Percentiles rank a stretch among this genome's conserved stretches.
These are phyloP conservation scores for Scrobipalpa atriplicella DNA, from an alignment of 2,888 invertebrate species.

Conservation along the genomic window DNA sequence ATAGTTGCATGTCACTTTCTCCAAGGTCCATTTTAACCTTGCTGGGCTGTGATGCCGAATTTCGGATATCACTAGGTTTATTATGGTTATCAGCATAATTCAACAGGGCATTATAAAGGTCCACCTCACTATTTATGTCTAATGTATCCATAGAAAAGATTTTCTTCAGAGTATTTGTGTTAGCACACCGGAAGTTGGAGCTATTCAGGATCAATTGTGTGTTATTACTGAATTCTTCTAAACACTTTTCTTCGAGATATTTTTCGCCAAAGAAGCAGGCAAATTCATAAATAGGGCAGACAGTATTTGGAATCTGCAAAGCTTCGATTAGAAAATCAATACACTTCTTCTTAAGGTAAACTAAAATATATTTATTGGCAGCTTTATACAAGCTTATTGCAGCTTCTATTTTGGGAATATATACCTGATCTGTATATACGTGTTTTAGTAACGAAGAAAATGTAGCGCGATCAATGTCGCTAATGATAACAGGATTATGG, in stretches of 20 bases:
- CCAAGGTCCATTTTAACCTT: neutral
- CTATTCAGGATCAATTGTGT: no score
- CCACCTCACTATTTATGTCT: neutral
- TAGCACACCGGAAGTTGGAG: no score
- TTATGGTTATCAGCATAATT: no score
- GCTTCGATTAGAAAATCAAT: neutral
- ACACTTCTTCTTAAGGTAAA: neutral
- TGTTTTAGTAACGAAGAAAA: neutral
- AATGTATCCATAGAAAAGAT: neutral
- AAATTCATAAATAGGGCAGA: neutral
- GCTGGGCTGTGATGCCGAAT: neutral
- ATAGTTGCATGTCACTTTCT: neutral
- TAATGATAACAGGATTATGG: neutral
- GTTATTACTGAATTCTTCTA: no score
- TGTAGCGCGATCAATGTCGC: neutral
- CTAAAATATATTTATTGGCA: neutral
- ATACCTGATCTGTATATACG: neutral
- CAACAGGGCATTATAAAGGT: no score
- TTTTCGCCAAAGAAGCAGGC: neutral
- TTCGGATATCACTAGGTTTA: neutral
- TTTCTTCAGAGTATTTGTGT: neutral
- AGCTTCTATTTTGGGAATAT: neutral
- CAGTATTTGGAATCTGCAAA: neutral
- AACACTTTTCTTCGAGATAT: no score
- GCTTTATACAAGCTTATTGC: neutral